Base-by-base conservation (phyloP, 1,140 invertebrate species). In the Euwallacea fornicatus region DNA sequence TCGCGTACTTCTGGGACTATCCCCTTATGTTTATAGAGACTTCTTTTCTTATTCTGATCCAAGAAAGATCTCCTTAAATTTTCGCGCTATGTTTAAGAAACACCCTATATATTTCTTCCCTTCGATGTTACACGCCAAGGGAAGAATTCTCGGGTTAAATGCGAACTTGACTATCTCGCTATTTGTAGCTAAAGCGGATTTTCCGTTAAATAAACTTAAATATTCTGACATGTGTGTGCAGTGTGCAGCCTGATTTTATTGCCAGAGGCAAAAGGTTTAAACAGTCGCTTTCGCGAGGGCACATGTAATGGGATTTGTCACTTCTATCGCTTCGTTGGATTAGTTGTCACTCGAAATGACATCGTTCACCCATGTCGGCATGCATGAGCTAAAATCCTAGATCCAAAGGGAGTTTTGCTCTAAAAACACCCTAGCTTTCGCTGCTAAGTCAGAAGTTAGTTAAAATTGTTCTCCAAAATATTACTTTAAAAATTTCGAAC, bases 121-220 rank as follows among this genome's bases (percentile, higher is more conserved):
- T 33, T 33, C 21, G 21, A 33, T 33, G 13, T 50, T 50, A 11
- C 7, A 11, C 46, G 15, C 50, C 7, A 11, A 53, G 46, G 42
- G 6, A 42, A 56, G 43, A 66, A 10, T 10, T 43, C 42, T 56
- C n/a, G 8, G 21, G 15, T 56, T 42, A 15, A 13, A 66, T 33
- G 43, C 7, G 8, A 43, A 66, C 53, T 43, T 43, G 15, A 64
- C 15, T 56, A 66, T 66, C 15, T 15, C 13, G 53, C 7, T 21
- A 65, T 53, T 53, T 54, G 62, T 65, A 65, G 63, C 53, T 56
- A 7, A 15, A 66, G 16, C 65, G 42, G 42, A 56, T 42, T 65
- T 65, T 65, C 21, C n/a, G 63, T 50, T 66, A 58, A 66, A 66
- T 56, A 58, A 66, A 66, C 53, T 66, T 44, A 66, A 66, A 66